Evolutionary conservation across 2,888 invertebrate species (phyloP).

Genomic region (Lithophane semibrunnea): DNA sequence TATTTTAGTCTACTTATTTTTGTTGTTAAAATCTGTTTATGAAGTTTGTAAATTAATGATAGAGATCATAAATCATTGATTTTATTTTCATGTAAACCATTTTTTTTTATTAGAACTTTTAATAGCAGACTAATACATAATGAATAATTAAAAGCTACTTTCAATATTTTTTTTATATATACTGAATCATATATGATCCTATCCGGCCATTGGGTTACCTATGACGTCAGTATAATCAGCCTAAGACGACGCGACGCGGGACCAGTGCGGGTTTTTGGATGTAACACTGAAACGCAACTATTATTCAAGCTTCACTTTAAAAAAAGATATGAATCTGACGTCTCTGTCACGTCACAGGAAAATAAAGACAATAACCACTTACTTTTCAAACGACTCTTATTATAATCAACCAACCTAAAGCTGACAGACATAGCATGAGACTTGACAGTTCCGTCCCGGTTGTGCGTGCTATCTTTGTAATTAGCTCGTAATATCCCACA

Average conservation of each 20-base stretch:
- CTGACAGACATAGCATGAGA: too few species aligned
- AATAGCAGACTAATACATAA: neutral
- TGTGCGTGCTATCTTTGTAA: too few species aligned
- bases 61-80: neutral
- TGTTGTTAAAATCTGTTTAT: constrained; percentile 4
- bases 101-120: neutral
- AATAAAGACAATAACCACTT: neutral
- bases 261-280: too few species aligned
- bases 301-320: neutral
- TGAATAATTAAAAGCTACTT: neutral
- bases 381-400: neutral
- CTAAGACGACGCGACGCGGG: too few species aligned
- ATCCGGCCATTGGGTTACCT: too few species aligned
- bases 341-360: neutral
- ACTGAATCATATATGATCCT: neutral
- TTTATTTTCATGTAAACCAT: neutral
- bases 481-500: too few species aligned
- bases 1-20: neutral
- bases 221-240: too few species aligned
- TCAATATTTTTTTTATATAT: neutral
- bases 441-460: too few species aligned
- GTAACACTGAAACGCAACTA: neutral
- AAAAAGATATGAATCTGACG: neutral
- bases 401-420: too few species aligned
- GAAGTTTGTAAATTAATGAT: constrained; percentile 14